Base-by-base conservation (phyloP, 2,888 invertebrate genomes). In the Eupsilia transversa region DNA sequence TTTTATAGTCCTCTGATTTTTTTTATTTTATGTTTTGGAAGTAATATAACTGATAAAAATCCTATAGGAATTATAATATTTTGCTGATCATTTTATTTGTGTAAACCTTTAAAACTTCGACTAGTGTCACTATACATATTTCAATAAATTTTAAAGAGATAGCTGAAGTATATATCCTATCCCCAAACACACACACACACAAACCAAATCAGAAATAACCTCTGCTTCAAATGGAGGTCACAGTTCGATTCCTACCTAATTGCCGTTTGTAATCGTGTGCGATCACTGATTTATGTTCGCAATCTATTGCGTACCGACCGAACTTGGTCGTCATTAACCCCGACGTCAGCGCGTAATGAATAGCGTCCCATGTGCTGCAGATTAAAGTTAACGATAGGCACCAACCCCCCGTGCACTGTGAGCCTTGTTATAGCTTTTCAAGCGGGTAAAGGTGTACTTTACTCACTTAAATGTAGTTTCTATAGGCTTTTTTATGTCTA, bases 201-300 rank as follows among this genome's bases (percentile, higher is more conserved):
- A 65, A 52, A 59, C 30, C 20, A 33, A 61, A 66, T 65, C 61
- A 54, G 35, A 63, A 78, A 71, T 46, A 74, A 68, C n/a, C 14
- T 70, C 70, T 54, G 41, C 63, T 33, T 38, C n/a, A 23, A 73
- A 69, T 43, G 46, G 60, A 66, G 82, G 59, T 74, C 59, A 64
- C 72, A 72, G 69, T 79, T 69, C 74, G 56, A 84, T 72, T 77
- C 43, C 41, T 43, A 74, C 63, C 73, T 86, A 85, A 86, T 84
- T 85, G 74, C 69, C 52, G 57, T 64, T 72, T 65, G 86, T 83
- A 86, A 84, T 86, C 72, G 84, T 72, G 46, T 69, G 68, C 67
- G 64, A 74, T 56, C 72, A 67, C 49, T 76, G 72, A 86, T 85
- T 78, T 76, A 84, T 76, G 72, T 67, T 76, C 23, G 67, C 75